Conservation (phyloP, 35 echinoderm and acorn worm genomes). For the Chiridota heheva region DNA sequence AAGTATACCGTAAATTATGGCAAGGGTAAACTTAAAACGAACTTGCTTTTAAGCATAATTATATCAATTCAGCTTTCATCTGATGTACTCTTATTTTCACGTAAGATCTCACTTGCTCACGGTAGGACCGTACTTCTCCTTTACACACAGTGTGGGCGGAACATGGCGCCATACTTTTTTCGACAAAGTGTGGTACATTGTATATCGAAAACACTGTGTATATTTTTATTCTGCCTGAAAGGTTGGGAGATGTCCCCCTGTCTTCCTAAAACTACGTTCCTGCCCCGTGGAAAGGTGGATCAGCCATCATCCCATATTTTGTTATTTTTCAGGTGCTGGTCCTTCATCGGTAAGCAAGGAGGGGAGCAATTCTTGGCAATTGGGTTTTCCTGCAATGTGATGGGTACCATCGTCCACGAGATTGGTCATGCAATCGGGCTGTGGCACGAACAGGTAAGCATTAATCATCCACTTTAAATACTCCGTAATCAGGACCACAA, state of each 20-base stretch:
- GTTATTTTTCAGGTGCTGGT: constrained; percentile 75
- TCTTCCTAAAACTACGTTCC: neutral
- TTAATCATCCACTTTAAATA: neutral
- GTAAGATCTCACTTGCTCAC: too few species aligned
- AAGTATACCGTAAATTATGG: neutral
- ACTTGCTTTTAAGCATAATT: too few species aligned
- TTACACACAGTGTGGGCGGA: too few species aligned
- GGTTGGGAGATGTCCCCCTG: neutral
- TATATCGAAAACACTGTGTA: neutral
- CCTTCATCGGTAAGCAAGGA: constrained; percentile 78
- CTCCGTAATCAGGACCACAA: neutral
- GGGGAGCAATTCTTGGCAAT: constrained; percentile 86
- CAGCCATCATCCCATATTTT: neutral
- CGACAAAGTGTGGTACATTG: neutral
- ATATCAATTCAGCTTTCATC: too few species aligned
- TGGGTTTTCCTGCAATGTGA: constrained; percentile 70
- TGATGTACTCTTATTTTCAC: too few species aligned
- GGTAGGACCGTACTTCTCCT: too few species aligned
- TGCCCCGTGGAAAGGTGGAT: neutral
- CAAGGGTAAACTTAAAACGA: neutral
- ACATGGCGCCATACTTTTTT: neutral
- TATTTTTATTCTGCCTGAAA: too few species aligned
- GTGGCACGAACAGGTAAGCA: constrained; percentile 96
- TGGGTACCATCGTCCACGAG: constrained; percentile 86
- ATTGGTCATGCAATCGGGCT: constrained; percentile 88